Base-by-base conservation (phyloP, 1,140 invertebrate species). In the Drosophila lacteicornis region DNA sequence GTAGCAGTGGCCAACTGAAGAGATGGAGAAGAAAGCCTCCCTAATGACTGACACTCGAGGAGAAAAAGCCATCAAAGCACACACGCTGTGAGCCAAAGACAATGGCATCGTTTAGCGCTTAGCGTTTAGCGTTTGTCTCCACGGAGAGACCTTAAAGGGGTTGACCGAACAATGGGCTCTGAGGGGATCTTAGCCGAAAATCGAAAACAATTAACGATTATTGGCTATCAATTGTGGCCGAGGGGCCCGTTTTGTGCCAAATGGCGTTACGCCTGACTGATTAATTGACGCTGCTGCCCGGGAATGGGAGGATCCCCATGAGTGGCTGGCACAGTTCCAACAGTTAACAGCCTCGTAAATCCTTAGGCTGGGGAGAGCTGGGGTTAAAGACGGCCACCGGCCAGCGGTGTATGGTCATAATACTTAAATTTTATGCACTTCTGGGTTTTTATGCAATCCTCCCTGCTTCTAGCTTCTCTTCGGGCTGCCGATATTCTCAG, bases 401-500 rank as follows among this genome's bases (percentile, higher is more conserved):
- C 27, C 38, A 42, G 15, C 75, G 75, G 70, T 75, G 74, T 68
- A 82, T 57, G 65, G 61, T 80, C 84, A 87, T 87, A 87, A 87
- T 80, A 87, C 83, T 87, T 78, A 88, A 87, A 80, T 88, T 87
- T 88, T 87, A 87, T 87, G 85, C 73, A 88, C 73, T 85, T 47
- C 68, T 60, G 46, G 67, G 38, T 19, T 19, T 19, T 19, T 19
- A 19, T 19, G 19, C 55, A 60, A 78, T 45, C 62, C 74, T 77
- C 56, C 69, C 12, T 45, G 65, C 62, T 49, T 15, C 36, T 25
- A 22, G 22, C 43, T 11, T 13, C 43, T 75, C 46, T 40, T 65
- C 25, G 45, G 59, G 36, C 73, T 19, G 38, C 45, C 40, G 59
- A 57, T 65, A 57, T 65, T 77, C 55, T 38, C 57, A 40, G 83